These are phyloP conservation scores for Axinella damicornis DNA, from an alignment of 37 sponge, comb jelly and placozoan species.

Conservation along the genomic window DNA sequence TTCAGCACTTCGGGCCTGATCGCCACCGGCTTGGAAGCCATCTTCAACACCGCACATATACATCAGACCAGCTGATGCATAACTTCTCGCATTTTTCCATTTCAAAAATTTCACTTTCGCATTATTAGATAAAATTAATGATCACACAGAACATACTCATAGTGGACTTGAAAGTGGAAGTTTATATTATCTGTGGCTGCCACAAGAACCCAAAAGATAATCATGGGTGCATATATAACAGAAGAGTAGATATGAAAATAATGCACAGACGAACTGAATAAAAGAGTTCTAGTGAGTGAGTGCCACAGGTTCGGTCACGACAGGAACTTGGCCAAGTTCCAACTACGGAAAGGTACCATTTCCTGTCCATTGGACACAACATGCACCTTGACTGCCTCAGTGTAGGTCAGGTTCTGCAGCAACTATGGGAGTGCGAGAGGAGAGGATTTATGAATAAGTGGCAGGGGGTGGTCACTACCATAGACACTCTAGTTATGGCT, in stretches of 20 bases:
- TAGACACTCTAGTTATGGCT: too few relatives aligned
- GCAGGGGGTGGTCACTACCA: too few relatives aligned
- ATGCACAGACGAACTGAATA: neutral
- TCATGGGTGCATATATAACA: neutral
- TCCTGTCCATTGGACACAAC: conserved; percentile 66
- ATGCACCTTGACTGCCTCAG: conserved; percentile 61
- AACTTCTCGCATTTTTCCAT: neutral
- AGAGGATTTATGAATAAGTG: too few relatives aligned
- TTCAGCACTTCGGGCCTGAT: conserved; percentile 63
- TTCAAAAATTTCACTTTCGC: neutral
- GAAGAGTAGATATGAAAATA: neutral
- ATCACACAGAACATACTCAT: too few relatives aligned
- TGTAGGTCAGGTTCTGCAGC: conserved; percentile 59
- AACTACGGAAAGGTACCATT: conserved; percentile 6
- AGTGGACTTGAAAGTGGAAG: neutral
- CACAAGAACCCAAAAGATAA: neutral
- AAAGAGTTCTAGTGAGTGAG: too few relatives aligned
- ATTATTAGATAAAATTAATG: neutral
- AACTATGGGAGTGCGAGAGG: conserved; percentile 24
- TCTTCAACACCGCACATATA: too few relatives aligned
- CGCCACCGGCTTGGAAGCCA: conserved; percentile 22
- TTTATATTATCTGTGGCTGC: neutral
- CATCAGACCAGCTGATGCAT: too few relatives aligned
- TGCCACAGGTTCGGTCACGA: neutral
- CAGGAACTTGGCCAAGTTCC: conserved; percentile 37